Evolutionary conservation across 2,797 vertebrate species (phyloP), one percentile per base, ranked within the genome.

Genomic region (Galago senegalensis): DNA sequence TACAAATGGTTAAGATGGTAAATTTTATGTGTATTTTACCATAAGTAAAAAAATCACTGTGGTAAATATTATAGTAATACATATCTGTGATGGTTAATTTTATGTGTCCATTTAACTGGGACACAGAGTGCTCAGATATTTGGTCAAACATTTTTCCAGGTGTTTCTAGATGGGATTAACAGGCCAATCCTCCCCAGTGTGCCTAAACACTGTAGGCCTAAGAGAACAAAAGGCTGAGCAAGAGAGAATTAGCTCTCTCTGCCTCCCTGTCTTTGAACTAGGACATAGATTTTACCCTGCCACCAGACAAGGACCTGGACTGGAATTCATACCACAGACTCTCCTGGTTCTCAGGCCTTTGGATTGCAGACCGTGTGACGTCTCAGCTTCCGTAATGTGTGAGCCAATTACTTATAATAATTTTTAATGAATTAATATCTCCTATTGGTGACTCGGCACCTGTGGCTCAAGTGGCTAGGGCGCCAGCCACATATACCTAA

Each of bases 11-110:
- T 69, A 79, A 61, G 25, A 40, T 40, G n/a, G 10, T 61, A 84
- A 61, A 31, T 69, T 88, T 92, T 75, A 49, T 49, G n/a, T 82
- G 46, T 31, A 27, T 87, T 91, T 95, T 82, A 92, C 29, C 75
- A 86, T 14, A 82, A 76, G 11, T 46, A 67, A 61, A 46, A 77
- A 87, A 82, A 18, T 21, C 25, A 49, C 31, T 53, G 12, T n/a
- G 81, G 60, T 76, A 67, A 79, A 65, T 90, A 18, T 63, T 53
- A 60, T 49, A 67, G 76, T 87, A 70, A 86, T 11, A 40, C 18
- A 23, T 73, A 58, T 23, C 34, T 80, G 56, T 60, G 29, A 77
- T 53, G 17, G 23, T 81, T 60, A 67, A 67, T 67, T 23, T 84
- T 67, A 83, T 65, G 60, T 46, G 49, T 65, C 29, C 46, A 49